Conservation (phyloP, 2,113 vertebrate genomes). For the Psophia crepitans region DNA sequence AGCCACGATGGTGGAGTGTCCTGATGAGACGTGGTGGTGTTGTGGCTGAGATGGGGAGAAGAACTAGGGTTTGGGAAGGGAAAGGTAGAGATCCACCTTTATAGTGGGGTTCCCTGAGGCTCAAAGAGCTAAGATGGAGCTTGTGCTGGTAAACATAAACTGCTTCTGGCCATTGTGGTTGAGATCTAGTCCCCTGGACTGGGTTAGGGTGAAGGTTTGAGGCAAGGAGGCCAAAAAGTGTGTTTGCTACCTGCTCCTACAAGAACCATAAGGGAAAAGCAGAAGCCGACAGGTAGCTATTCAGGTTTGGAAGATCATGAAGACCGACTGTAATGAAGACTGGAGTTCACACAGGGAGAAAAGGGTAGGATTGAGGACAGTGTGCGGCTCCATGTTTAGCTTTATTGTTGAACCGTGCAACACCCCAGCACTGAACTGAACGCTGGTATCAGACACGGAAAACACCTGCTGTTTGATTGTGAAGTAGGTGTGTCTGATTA, state of each 20-base stretch:
- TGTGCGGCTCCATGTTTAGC: background rate
- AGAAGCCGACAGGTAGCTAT: background rate
- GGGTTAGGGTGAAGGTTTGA: background rate
- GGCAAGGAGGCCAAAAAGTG: background rate
- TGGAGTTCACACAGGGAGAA: background rate
- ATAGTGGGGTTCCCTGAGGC: background rate
- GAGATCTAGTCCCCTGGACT: background rate
- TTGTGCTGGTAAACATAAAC: background rate
- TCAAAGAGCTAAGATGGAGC: background rate
- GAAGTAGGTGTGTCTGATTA: background rate
- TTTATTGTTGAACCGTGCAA: background rate
- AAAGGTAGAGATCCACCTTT: background rate
- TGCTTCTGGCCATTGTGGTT: background rate
- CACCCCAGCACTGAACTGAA: background rate
- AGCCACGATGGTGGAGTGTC: background rate
- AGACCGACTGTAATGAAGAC: background rate
- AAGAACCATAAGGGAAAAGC: background rate
- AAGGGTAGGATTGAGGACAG: background rate
- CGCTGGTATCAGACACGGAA: background rate
- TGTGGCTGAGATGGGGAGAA: background rate
- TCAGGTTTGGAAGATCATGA: background rate
- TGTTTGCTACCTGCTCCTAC: background rate
- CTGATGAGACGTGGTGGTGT: background rate
- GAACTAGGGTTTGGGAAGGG: background rate
- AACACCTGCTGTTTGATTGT: background rate